Base-by-base conservation (phyloP, 37 sponge, comb jelly and placozoan species). In the Ianthella basta region DNA sequence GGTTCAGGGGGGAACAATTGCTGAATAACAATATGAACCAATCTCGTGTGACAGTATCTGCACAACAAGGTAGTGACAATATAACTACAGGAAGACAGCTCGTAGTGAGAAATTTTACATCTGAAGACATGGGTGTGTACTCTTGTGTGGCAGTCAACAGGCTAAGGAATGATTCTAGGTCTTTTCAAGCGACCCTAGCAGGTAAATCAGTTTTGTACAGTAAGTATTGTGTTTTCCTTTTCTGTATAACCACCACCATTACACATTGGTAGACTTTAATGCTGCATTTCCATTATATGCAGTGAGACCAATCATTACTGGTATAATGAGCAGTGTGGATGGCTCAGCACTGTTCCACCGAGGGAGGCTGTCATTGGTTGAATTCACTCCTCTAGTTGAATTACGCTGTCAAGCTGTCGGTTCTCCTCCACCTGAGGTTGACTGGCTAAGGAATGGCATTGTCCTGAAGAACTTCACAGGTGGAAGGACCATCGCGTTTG, bases 251-350 rank as follows among this genome's bases (percentile, higher is more conserved):
- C 10, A 14, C 25, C 10, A 61, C 18, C 10, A 12, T 25, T 61
- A 5, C 63, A 25, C 25, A 61, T 25, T 19, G 18, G 59, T 25
- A 61, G 4, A 61, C 10, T 23, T 61, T 27, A 27, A 2, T 10
- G 10, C 13, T 13, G 2, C 2, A 61, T 61, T 23, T 61, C n/a
- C 63, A 61, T 61, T 61, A 14, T 25, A 23, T 69, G 32, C 70
- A 69, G 70, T 69, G 70, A 69, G 70, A 30, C 32, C 70, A 18
- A 69, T 27, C 70, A 69, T 69, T 30, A 69, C 70, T 69, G 70
- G 6, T 34, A 18, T 69, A 16, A 30, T 2, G 12, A 35, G 35
- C 12, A 30, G 27, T 16, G 19, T 6, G 12, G 70, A 35, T 34
- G 18, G 35, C 1, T 15, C 19, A 30, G 25, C 63, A 27, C 25